A percentile compares a stretch with the other conserved stretches of the same genome.
Conservation (phyloP, 2,888 invertebrate species). For the Sinelater perroti region DNA sequence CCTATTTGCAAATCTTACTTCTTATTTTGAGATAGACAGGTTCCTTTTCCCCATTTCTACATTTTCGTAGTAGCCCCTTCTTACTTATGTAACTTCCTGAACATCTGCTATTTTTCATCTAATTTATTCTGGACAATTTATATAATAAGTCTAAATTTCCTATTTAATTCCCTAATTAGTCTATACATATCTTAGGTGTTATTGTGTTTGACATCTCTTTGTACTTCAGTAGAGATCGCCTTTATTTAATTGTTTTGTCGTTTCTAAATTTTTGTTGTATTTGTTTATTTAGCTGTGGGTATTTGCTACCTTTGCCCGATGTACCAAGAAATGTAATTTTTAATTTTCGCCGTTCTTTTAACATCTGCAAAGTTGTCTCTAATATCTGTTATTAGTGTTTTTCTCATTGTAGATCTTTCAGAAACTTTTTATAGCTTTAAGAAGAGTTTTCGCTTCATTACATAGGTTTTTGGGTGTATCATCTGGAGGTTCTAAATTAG, state of each 20-base stretch:
- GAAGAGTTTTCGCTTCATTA: neutral
- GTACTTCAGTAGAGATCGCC: neutral
- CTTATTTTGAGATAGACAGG: too few species aligned
- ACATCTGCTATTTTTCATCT: neutral
- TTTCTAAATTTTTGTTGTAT: conserved; percentile 3
- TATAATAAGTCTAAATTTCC: neutral
- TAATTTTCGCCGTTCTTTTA: conserved; percentile 1
- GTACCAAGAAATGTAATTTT: neutral
- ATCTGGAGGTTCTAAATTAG: neutral
- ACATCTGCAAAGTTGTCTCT: neutral
- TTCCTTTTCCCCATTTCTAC: too few species aligned
- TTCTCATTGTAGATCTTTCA: neutral
- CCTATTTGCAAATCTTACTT: too few species aligned
- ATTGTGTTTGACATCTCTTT: neutral
- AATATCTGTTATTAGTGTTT: too few species aligned
- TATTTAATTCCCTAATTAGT: conserved; percentile 4
- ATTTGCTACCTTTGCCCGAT: neutral
- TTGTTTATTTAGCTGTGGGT: conserved; percentile 1
- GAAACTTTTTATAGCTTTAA: neutral
- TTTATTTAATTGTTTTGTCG: neutral
- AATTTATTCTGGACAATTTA: neutral
- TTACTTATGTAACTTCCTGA: neutral
- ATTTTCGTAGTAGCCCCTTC: neutral
- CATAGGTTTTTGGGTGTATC: neutral
- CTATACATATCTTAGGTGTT: neutral